These are phyloP conservation scores for Drosophila subpulchrella DNA, from an alignment of 1,140 invertebrate species.

Conservation along the genomic window DNA sequence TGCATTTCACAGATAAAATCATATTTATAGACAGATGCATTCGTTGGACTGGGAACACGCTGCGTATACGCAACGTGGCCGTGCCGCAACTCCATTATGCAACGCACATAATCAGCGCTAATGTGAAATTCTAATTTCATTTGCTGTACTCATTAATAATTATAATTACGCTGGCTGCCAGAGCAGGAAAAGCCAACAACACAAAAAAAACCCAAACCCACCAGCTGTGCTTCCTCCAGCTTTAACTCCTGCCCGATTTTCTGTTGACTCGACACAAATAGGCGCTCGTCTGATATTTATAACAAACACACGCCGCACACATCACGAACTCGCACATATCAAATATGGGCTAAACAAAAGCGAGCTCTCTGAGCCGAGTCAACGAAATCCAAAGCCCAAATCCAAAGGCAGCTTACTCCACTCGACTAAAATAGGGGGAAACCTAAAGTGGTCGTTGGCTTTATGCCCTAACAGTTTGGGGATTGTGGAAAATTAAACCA, in stretches of 20 bases:
- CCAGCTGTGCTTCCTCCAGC: slow-evolving; percentile 36
- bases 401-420: slow-evolving; percentile 59
- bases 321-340: slow-evolving; percentile 25
- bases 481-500: neutral
- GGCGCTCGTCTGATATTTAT: slow-evolving; percentile 70
- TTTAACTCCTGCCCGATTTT: slow-evolving; percentile 34
- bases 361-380: slow-evolving; percentile 61
- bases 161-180: slow-evolving; percentile 56
- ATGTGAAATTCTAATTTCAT: slow-evolving; percentile 70
- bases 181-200: slow-evolving; percentile 1
- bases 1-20: slow-evolving; percentile 21
- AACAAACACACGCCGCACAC: slow-evolving; percentile 43
- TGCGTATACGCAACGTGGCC: slow-evolving; percentile 60
- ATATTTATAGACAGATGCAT: slow-evolving; percentile 49
- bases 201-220: neutral
- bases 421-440: slow-evolving; percentile 1
- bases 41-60: slow-evolving; percentile 4
- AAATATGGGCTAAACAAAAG: slow-evolving; percentile 63
- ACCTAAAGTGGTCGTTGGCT: neutral
- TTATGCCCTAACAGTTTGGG: slow-evolving; percentile 7
- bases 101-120: slow-evolving; percentile 63
- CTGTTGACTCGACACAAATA: slow-evolving; percentile 58
- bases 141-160: slow-evolving; percentile 73
- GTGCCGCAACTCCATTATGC: slow-evolving; percentile 51
- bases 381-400: slow-evolving; percentile 73